Evolutionary conservation across 2,888 invertebrate species (phyloP).

Genomic region (Alcis repandata): DNA sequence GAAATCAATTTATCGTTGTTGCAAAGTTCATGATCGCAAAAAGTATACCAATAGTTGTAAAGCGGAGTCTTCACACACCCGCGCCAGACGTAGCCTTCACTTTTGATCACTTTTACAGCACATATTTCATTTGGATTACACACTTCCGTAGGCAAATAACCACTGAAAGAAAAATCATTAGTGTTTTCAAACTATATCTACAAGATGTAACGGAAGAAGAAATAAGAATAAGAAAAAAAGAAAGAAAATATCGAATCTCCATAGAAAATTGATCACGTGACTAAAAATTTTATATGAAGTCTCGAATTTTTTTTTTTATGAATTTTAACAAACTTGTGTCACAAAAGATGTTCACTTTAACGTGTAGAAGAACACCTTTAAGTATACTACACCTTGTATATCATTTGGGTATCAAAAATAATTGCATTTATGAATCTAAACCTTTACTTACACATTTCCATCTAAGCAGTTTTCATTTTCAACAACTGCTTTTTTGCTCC

Average conservation of each 20-base stretch:
- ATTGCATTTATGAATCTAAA: neutral
- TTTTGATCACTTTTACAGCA: conserved; percentile 65
- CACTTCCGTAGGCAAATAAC: conserved; percentile 57
- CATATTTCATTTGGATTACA: conserved; percentile 72
- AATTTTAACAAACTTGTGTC: too few species aligned
- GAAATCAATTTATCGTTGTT: conserved; percentile 64
- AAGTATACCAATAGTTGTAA: conserved; percentile 73
- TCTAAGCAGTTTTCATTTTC: conserved; percentile 67
- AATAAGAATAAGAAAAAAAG: too few species aligned
- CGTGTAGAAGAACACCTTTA: too few species aligned
- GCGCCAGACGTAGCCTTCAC: conserved; percentile 72
- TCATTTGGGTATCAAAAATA: neutral
- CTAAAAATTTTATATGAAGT: too few species aligned
- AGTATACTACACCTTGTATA: too few species aligned
- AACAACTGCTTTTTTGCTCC: conserved; percentile 52
- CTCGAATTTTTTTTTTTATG: too few species aligned
- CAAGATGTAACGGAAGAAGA: too few species aligned
- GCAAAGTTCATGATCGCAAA: conserved; percentile 70
- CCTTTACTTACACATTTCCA: conserved; percentile 69
- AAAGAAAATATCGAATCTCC: too few species aligned
- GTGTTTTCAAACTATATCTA: too few species aligned
- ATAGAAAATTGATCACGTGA: too few species aligned
- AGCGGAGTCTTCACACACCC: conserved; percentile 69
- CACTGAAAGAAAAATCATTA: conserved; percentile 55
- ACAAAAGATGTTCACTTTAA: too few species aligned